Conservation (phyloP, 2,113 vertebrate genomes). For the Anoura caudifer region DNA sequence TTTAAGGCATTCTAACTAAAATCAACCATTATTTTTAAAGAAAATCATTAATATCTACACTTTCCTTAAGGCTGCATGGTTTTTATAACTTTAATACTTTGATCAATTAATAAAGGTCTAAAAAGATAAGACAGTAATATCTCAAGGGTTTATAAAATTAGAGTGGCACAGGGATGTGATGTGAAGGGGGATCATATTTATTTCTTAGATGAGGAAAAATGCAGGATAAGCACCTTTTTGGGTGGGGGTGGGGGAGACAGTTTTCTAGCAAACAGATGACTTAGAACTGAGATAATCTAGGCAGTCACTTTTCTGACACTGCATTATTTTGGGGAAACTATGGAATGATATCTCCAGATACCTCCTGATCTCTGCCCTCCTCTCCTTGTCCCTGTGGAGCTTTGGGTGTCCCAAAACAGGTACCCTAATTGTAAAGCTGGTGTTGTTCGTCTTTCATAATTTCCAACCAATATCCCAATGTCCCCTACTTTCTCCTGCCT, state of each 20-base stretch:
- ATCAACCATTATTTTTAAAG: constrained; percentile 55
- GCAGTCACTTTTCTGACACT: background rate
- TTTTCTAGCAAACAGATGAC: background rate
- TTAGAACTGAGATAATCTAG: background rate
- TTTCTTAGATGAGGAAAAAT: background rate
- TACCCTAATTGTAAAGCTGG: background rate
- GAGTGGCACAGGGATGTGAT: background rate
- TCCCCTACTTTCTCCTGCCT: background rate
- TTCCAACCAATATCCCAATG: background rate
- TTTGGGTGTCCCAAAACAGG: background rate
- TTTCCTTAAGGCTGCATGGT: constrained; percentile 53
- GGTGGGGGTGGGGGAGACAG: background rate
- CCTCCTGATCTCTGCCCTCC: background rate
- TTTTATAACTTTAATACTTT: constrained; percentile 62
- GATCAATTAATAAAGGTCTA: constrained; percentile 40
- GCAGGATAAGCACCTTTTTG: background rate
- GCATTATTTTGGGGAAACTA: background rate
- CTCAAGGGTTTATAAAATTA: background rate
- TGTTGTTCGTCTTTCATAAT: background rate
- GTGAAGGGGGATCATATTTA: background rate
- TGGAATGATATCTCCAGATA: background rate
- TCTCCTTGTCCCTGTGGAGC: background rate
- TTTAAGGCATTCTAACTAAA: constrained; percentile 78
- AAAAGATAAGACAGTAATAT: background rate
- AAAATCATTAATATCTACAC: constrained; percentile 41